Conservation (phyloP, 2,113 vertebrate genomes). For the Clarias macrocephalus region DNA sequence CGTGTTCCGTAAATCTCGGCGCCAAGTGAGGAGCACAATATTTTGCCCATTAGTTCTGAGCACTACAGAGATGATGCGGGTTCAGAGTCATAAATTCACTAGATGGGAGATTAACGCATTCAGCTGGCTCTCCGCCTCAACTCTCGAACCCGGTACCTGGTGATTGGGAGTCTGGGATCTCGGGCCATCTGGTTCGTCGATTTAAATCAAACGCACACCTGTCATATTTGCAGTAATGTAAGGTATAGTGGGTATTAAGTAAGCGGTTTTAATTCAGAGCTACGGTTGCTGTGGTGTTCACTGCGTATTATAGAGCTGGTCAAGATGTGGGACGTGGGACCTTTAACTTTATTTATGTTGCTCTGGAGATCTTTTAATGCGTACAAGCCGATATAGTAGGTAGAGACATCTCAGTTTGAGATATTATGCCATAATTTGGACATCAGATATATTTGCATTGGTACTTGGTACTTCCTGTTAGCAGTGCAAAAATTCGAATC, state of each 20-base stretch:
- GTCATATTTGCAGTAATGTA: not conserved
- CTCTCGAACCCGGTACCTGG: conserved; percentile 23
- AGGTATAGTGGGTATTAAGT: conserved; percentile 20
- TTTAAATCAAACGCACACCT: conserved; percentile 37
- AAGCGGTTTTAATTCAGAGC: not conserved
- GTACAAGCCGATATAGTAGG: not conserved
- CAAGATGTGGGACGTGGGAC: not conserved
- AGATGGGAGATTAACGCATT: conserved; percentile 37
- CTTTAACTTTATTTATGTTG: not conserved
- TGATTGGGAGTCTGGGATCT: conserved; percentile 46
- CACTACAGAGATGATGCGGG: conserved; percentile 47
- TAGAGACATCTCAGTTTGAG: not conserved
- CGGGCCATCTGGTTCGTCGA: conserved; percentile 40
- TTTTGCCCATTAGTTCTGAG: conserved; percentile 52
- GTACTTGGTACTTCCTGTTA: not conserved
- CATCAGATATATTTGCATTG: not conserved
- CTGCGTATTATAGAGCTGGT: not conserved
- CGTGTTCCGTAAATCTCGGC: conserved; percentile 40
- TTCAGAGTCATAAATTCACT: conserved; percentile 44
- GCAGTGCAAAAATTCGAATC: not conserved
- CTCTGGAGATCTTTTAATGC: not conserved
- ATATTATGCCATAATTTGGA: no score
- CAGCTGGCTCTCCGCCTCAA: conserved; percentile 40
- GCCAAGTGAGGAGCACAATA: conserved; percentile 52
- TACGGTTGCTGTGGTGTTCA: not conserved